Percentiles rank a stretch among this genome's conserved stretches.
phyloP scores from a whole-genome alignment of 2,113 vertebrate species.

The Gadus macrocephalus region DNA sequence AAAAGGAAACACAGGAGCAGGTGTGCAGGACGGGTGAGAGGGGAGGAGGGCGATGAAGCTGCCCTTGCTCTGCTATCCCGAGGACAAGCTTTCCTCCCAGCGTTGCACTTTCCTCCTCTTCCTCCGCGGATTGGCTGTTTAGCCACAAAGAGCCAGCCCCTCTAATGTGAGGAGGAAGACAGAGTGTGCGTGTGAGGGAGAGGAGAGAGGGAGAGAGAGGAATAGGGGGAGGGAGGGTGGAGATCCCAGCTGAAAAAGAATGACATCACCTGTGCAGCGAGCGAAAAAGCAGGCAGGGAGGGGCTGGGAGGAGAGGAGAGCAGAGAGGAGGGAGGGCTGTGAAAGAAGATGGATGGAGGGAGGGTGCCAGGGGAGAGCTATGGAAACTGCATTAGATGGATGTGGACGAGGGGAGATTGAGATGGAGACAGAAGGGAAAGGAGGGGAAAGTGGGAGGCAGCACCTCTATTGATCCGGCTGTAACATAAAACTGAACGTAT shows the following conservation, averaged over 20 bases:
- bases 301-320: constrained; percentile 24
- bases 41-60: constrained; percentile 22
- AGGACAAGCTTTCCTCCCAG: constrained; percentile 43
- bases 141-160: constrained; percentile 83
- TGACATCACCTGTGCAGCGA: constrained; percentile 51
- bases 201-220: constrained; percentile 42
- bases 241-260: constrained; percentile 65
- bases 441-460: constrained; percentile 52
- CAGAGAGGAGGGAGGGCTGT: constrained; percentile 46
- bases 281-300: constrained; percentile 2
- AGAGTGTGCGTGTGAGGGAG: constrained; percentile 53
- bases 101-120: constrained; percentile 64
- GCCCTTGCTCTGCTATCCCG: constrained; percentile 38
- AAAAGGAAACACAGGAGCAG: no score
- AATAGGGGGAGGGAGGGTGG: constrained; percentile 77
- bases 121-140: constrained; percentile 86
- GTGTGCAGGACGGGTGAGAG: constrained; percentile 30
- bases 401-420: constrained; percentile 18
- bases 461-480: constrained; percentile 80
- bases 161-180: constrained; percentile 82
- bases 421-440: constrained; percentile 15
- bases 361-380: background rate
- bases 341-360: no score
- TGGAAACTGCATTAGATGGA: constrained; percentile 88
- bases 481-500: constrained; percentile 62